Percentiles rank a stretch among this genome's conserved stretches.
Evolutionary conservation across 92 coral and sea anemone genomes (phyloP).

Genomic region (Porites lobata): DNA sequence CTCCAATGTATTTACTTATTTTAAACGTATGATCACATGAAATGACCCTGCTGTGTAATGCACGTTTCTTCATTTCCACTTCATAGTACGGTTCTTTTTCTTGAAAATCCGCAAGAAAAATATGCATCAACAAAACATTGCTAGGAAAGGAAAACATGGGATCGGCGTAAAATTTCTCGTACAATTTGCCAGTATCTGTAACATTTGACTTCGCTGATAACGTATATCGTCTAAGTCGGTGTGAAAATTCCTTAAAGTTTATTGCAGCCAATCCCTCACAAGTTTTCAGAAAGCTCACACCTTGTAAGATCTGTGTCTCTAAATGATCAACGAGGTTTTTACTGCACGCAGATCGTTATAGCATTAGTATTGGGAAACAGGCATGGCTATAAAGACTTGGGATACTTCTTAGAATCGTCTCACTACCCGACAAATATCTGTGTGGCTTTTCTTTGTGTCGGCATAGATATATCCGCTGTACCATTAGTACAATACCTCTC

Average conservation of each 20-base stretch:
- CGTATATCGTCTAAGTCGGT: not conserved
- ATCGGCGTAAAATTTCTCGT: not conserved
- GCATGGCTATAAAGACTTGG: not conserved
- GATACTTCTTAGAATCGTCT: not conserved
- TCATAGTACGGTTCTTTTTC: too few species aligned
- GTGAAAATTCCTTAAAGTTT: conserved; percentile 37
- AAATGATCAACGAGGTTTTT: conserved; percentile 42
- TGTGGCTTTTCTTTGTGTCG: not conserved
- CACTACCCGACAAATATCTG: conserved; percentile 9
- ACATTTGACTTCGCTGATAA: not conserved
- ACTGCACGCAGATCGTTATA: conserved; percentile 45
- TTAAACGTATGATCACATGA: conserved; percentile 75
- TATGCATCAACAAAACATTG: too few species aligned
- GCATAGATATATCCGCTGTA: conserved; percentile 57
- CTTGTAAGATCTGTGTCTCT: conserved; percentile 41
- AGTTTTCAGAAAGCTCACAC: conserved; percentile 61
- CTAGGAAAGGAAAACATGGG: conserved; percentile 17
- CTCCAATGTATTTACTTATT: conserved; percentile 75
- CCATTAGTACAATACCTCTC: conserved; percentile 49
- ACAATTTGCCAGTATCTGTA: not conserved
- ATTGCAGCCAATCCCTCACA: conserved; percentile 50
- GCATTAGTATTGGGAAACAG: conserved; percentile 39
- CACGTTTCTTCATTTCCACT: too few species aligned
- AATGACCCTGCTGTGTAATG: too few species aligned
- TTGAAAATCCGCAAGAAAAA: too few species aligned